Conservation (phyloP, 2,888 invertebrate genomes). For the Himalopsyche japonica region DNA sequence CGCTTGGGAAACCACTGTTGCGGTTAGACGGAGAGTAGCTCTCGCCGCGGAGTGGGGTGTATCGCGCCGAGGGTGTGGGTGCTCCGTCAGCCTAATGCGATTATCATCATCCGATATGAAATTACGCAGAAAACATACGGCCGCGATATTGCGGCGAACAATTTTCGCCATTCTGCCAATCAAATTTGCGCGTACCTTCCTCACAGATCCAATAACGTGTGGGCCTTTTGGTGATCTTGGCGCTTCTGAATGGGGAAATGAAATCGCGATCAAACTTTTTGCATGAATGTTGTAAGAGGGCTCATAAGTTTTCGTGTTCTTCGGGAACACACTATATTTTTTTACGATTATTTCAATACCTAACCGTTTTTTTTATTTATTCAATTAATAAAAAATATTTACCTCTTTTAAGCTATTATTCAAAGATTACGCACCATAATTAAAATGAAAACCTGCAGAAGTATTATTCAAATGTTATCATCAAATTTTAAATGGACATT, state of each 20-base stretch:
- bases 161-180: not conserved
- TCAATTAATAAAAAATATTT: no score
- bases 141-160: not conserved
- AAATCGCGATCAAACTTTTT: not conserved
- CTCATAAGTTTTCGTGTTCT: no score
- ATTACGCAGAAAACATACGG: slow-evolving; percentile 27
- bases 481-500: no score
- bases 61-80: not conserved
- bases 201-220: not conserved
- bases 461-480: no score
- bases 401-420: no score
- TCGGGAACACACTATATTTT: no score
- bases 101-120: slow-evolving; percentile 36
- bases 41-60: not conserved
- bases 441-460: no score
- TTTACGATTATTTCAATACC: no score
- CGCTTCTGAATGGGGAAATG: not conserved
- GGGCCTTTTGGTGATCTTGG: not conserved
- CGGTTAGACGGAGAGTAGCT: not conserved
- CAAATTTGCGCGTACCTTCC: not conserved
- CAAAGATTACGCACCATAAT: no score
- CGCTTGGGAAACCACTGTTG: not conserved
- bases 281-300: not conserved
- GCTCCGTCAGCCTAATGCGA: slow-evolving; percentile 23
- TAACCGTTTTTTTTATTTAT: no score